Percentiles rank a stretch among this genome's conserved stretches.
phyloP scores from a whole-genome alignment of 2,797 vertebrate species.

The Nannoperca australis region DNA sequence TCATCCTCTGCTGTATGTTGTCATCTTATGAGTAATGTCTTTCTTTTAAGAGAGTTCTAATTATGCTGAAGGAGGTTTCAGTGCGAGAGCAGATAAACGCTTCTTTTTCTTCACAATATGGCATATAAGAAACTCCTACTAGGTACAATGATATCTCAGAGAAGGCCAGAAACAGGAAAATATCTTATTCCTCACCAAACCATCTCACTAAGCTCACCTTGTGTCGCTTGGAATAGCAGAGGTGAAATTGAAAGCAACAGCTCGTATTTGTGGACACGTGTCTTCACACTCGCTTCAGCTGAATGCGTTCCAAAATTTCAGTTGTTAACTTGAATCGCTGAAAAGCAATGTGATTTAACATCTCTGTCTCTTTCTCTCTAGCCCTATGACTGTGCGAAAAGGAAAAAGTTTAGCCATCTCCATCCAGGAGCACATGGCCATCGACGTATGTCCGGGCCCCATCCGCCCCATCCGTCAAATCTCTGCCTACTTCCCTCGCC shows the following conservation, averaged over 20 bases:
- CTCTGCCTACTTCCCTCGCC: conserved; percentile 89
- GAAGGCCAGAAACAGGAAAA: conserved; percentile 14
- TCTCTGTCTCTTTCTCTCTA: conserved; percentile 33
- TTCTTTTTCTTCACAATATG: conserved; percentile 4
- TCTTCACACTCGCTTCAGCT: background rate
- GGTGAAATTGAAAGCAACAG: conserved; percentile 10
- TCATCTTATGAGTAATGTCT: conserved; percentile 44
- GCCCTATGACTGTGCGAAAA: conserved; percentile 83
- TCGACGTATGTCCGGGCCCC: conserved; percentile 88
- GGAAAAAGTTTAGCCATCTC: conserved; percentile 85
- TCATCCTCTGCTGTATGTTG: conserved; percentile 50
- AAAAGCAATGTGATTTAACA: conserved; percentile 8
- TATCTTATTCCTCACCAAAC: conserved; percentile 4
- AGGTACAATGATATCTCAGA: conserved; percentile 14
- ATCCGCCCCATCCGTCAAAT: conserved; percentile 89
- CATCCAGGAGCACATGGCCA: conserved; percentile 93
- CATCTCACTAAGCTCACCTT: conserved; percentile 4
- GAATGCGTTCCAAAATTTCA: background rate
- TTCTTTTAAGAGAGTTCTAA: conserved; percentile 46
- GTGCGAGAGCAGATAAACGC: conserved; percentile 29
- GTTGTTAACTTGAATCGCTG: background rate
- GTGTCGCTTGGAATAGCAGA: background rate
- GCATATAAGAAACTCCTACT: conserved; percentile 23
- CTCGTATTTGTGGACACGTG: conserved; percentile 8
- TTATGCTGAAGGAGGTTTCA: conserved; percentile 44